Evolutionary conservation across 2,797 vertebrate genomes (phyloP), one percentile per base, ranked within the genome.

Genomic region (Ctenopoma kingsleyae): DNA sequence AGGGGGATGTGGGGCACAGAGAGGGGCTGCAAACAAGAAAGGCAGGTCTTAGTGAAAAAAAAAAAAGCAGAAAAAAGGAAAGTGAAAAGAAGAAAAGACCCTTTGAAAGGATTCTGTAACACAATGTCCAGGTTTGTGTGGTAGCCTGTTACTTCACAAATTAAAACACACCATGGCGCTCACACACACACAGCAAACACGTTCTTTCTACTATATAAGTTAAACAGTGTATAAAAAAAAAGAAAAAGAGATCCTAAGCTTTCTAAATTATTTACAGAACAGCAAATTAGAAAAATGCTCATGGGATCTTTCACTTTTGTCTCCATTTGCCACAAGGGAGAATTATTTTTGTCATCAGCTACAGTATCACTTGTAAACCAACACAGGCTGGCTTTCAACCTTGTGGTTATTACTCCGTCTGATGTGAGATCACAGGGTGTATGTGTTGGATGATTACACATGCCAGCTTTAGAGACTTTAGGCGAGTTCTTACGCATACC

Each of bases 1-100:
- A 62, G 74, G 71, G 70, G 76, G 78, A 62, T 43, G 41, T 75
- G 80, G 76, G 83, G 86, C 79, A 66, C 73, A 61, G 63, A 87
- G 73, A 83, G 84, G 74, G 83, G 87, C 75, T 9, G 38, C 70
- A 85, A 82, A 91, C 76, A 91, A 85, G 74, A 80, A 79, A 83
- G 74, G 76, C 54, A 85, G 75, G 74, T 76, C 66, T 77, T 47
- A 41, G 67, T 82, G 70, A 90, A 83, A 90, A 35, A 53, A 46
- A 64, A 66, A 54, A 23, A 6, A 20, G 11, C 53, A 19, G 8
- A 25, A 27, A 74, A 79, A 83, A 85, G 35, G 35, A 36, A 40
- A 87, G 63, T 32, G 30, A 67, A 67, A 67, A 51, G 25, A 40
- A 23, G 52, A 69, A 69, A 60, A 59, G 38, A 32, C 30, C 1